phyloP scores from a whole-genome alignment of 1,140 invertebrate species.

The Chymomyza costata region DNA sequence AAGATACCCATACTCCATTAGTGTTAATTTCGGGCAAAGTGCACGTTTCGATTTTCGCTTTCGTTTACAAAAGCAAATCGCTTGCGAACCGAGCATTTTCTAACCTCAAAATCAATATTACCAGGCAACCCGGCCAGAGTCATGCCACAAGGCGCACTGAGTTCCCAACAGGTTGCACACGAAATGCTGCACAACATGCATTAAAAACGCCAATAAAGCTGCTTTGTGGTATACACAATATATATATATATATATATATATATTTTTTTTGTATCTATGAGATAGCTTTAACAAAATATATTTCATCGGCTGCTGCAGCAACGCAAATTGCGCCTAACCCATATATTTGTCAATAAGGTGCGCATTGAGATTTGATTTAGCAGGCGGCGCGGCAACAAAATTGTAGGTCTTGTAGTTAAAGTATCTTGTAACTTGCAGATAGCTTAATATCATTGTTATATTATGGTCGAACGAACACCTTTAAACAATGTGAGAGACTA shows the following conservation, averaged over 20 bases:
- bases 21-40: conserved; percentile 58
- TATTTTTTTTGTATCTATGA: conserved; percentile 47
- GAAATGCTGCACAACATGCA: conserved; percentile 35
- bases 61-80: conserved; percentile 50
- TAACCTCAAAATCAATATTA: conserved; percentile 61
- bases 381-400: conserved; percentile 38
- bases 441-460: conserved; percentile 40
- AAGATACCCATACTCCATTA: conserved; percentile 30
- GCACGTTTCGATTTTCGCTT: conserved; percentile 57
- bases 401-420: conserved; percentile 61
- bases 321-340: conserved; percentile 67
- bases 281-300: conserved; percentile 13
- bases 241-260: too few species aligned
- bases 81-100: too few species aligned
- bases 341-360: conserved; percentile 71
- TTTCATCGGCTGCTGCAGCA: conserved; percentile 9
- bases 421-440: conserved; percentile 49
- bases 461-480: too few species aligned
- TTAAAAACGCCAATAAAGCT: conserved; percentile 48
- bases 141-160: conserved; percentile 24
- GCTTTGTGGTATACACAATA: too few species aligned
- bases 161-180: conserved; percentile 63
- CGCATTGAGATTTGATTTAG: conserved; percentile 73
- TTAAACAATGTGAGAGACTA: too few species aligned
- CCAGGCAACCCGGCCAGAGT: conserved; percentile 42